Conservation (phyloP, 2,888 invertebrate species). For the Tineola bisselliella region DNA sequence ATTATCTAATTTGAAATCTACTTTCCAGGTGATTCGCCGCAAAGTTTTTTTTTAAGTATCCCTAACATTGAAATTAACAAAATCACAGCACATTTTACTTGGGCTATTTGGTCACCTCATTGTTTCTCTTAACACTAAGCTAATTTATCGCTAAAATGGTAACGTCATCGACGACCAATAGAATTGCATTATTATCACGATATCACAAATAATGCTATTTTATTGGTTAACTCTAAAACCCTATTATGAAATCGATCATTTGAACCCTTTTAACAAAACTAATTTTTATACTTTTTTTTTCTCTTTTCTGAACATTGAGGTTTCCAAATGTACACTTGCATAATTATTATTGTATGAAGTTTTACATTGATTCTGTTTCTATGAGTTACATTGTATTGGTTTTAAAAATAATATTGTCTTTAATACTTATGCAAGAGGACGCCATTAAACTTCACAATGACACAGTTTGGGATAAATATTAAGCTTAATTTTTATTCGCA, state of each 20-base stretch:
- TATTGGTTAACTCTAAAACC: neutral
- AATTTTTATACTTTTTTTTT: neutral
- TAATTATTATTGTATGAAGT: neutral
- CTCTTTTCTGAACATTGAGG: neutral
- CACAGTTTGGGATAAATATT: constrained; percentile 55
- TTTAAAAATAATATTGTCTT: no score
- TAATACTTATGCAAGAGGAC: constrained; percentile 18
- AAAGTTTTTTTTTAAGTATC: constrained; percentile 47
- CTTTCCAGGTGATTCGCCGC: constrained; percentile 67
- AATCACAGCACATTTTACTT: constrained; percentile 19
- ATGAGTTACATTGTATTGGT: no score
- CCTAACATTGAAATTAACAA: constrained; percentile 44
- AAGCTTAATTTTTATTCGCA: constrained; percentile 46
- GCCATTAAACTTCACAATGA: constrained; percentile 56
- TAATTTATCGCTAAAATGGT: neutral
- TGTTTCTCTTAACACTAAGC: neutral
- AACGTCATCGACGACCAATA: neutral
- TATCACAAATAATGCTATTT: neutral
- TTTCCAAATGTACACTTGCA: neutral
- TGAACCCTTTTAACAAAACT: neutral
- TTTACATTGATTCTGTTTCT: no score
- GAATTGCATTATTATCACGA: neutral
- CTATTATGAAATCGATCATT: neutral
- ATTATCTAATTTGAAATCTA: constrained; percentile 66
- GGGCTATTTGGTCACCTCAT: neutral